phyloP scores from a whole-genome alignment of 2,797 vertebrate genomes.

The Urocyon cinereoargenteus region DNA sequence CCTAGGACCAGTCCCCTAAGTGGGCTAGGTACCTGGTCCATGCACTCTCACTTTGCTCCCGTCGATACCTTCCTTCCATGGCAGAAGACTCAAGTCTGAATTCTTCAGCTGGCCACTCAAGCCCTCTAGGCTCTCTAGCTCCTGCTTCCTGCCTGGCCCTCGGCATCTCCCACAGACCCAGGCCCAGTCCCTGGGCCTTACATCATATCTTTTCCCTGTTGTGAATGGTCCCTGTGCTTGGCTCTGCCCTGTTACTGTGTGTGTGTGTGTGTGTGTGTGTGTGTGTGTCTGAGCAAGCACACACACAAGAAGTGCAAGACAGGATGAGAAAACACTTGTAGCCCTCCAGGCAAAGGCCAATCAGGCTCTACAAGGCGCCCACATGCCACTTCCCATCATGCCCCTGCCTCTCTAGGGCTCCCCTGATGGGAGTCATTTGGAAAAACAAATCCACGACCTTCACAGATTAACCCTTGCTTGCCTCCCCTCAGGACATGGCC shows the following conservation, averaged over 20 bases:
- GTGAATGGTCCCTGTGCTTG: not conserved
- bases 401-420: constrained; percentile 76
- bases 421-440: constrained; percentile 82
- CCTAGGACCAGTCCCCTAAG: not conserved
- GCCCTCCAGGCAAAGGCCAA: constrained; percentile 67
- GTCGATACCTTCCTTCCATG: not conserved
- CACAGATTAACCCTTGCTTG: constrained; percentile 78
- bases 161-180: not conserved
- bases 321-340: constrained; percentile 72
- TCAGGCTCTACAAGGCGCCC: constrained; percentile 69
- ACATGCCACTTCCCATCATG: constrained; percentile 76
- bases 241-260: not conserved
- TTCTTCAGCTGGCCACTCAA: not conserved
- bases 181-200: not conserved
- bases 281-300: not conserved
- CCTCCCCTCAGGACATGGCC: constrained; percentile 24
- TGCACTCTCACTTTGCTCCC: not conserved
- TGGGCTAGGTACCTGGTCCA: not conserved
- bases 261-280: not conserved
- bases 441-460: constrained; percentile 80
- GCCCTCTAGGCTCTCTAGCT: not conserved
- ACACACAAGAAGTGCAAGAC: not conserved
- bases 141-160: not conserved
- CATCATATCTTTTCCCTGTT: not conserved
- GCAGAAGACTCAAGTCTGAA: not conserved